Evolutionary conservation across 2,888 invertebrate genomes (phyloP), one percentile per base, ranked within the genome.

Genomic region (Cataglyphis altisquamis): DNA sequence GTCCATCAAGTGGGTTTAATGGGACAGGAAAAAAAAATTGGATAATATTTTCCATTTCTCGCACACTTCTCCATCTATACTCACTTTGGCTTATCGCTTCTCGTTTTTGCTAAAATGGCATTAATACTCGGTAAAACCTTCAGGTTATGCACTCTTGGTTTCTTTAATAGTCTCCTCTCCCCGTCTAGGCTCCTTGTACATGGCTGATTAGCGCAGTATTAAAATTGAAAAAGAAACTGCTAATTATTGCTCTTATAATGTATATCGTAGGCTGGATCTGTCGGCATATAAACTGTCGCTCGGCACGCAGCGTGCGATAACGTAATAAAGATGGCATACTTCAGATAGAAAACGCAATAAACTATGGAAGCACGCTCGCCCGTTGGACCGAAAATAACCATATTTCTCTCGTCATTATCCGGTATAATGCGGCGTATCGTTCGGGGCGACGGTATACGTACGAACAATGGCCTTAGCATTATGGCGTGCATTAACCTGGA

Each of bases 261-360:
- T 84, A 90, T 91, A 92, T 92, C 91, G 85, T 85, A 78, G 83
- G 84, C 73, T 80, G 86, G 88, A 91, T 90, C 90, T 88, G 87
- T 80, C 87, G 89, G 85, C 89, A 92, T 52, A 52, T 91, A 92
- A 92, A 92, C 91, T 92, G 91, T 86, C 87, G 73, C 64, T 66
- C 72, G 86, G 84, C 92, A 92, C 93, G 92, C 93, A 90, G 88
- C 77, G 55, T 86, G 84, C 90, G 91, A 91, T 91, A 91, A 90
- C 87, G 91, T 92, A 92, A 92, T 92, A 92, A 92, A 92, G 92
- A 92, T 92, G 90, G 90, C 89, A 92, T 92, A 91, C 85, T 90
- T 91, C 87, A 91, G 92, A 92, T 92, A 91, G 90, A 88, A 89
- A 92, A 90, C 84, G 87, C 90, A 91, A 92, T 91, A 91, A 92